These are phyloP conservation scores for Drosophila atripex DNA, from an alignment of 2,888 invertebrate species.

Conservation along the genomic window DNA sequence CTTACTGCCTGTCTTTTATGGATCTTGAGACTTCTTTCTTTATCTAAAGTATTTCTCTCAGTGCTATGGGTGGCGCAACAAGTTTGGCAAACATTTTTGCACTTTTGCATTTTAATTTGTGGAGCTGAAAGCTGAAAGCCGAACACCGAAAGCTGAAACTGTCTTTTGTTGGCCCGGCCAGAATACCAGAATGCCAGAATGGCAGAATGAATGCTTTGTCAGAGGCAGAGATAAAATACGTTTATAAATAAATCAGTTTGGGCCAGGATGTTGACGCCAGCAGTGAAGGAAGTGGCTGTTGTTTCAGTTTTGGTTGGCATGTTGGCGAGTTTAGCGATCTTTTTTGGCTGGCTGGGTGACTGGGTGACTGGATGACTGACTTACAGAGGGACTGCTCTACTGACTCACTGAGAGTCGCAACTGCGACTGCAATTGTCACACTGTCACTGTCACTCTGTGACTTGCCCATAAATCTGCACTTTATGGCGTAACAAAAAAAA, in stretches of 20 bases:
- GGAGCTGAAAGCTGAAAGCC: not conserved
- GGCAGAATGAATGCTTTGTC: conserved; percentile 54
- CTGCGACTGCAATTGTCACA: conserved; percentile 51
- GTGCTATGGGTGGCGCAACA: conserved; percentile 54
- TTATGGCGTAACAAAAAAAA: not conserved
- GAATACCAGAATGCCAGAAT: conserved; percentile 44
- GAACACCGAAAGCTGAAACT: not conserved
- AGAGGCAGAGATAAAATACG: conserved; percentile 63
- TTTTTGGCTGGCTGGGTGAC: conserved; percentile 7
- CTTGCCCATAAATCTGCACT: conserved; percentile 31
- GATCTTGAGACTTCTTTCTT: too few relatives aligned
- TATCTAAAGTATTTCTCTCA: conserved; percentile 1
- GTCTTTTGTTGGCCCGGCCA: conserved; percentile 37
- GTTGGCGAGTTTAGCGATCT: conserved; percentile 38
- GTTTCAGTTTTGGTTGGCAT: conserved; percentile 25
- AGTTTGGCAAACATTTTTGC: conserved; percentile 74
- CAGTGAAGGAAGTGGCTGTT: conserved; percentile 42
- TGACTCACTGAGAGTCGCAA: conserved; percentile 21
- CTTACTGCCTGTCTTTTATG: too few relatives aligned
- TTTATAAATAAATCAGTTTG: conserved; percentile 75
- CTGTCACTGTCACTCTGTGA: conserved; percentile 16
- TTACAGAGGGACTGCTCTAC: conserved; percentile 27
- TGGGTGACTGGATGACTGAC: conserved; percentile 17
- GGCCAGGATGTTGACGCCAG: conserved; percentile 53
- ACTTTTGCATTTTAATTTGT: conserved; percentile 63